These are phyloP conservation scores for Epinotia demarniana DNA, from an alignment of 2,888 invertebrate species.

Conservation along the genomic window DNA sequence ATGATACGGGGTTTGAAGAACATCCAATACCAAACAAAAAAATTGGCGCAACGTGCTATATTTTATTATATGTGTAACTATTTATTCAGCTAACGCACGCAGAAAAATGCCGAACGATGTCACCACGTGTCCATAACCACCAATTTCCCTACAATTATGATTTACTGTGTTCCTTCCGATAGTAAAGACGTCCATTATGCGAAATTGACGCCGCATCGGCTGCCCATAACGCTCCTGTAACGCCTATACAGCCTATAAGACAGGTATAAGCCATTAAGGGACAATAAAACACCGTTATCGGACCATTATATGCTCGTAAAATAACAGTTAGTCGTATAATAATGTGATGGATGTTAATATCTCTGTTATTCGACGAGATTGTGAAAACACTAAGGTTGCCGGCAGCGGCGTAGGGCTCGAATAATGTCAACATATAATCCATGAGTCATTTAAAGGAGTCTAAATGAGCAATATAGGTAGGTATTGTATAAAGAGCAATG, in stretches of 20 bases:
- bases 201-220: constrained; percentile 75
- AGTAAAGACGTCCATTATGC: constrained; percentile 80
- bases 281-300: constrained; percentile 83
- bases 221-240: constrained; percentile 76
- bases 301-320: constrained; percentile 82
- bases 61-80: background rate
- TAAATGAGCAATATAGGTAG: background rate
- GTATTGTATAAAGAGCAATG: too few relatives aligned
- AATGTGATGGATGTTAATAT: constrained; percentile 81
- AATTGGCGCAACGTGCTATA: background rate
- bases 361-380: constrained; percentile 66
- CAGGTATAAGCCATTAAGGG: constrained; percentile 84
- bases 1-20: too few relatives aligned
- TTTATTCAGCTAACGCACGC: background rate
- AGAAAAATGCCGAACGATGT: background rate
- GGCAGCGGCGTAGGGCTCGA: background rate
- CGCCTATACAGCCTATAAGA: constrained; percentile 70
- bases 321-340: constrained; percentile 84
- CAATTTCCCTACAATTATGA: constrained; percentile 40
- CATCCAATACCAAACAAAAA: background rate
- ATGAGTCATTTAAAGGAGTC: too few relatives aligned
- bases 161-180: constrained; percentile 60
- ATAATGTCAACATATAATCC: background rate
- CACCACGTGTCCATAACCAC: constrained; percentile 29
- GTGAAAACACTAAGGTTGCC: constrained; percentile 39